phyloP scores from a whole-genome alignment of 1,140 invertebrate genomes.

The Ceratoteleas bidentatus region DNA sequence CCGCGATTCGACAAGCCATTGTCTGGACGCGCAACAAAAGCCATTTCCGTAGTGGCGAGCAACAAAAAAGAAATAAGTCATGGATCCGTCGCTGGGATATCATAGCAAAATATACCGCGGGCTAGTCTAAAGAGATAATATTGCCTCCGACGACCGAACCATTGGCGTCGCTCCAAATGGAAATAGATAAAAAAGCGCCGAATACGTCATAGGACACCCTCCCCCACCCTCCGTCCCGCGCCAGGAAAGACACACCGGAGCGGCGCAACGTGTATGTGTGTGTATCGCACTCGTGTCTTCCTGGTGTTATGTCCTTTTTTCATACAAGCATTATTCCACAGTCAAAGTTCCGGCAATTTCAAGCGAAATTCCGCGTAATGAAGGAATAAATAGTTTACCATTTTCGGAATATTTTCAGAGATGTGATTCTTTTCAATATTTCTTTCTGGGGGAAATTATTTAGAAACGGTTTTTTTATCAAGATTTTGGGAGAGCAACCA shows the following conservation, averaged over 20 bases:
- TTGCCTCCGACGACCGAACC: constrained; percentile 73
- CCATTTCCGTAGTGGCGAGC: constrained; percentile 56
- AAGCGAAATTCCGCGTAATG: too few species aligned
- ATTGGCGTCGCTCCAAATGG: constrained; percentile 78
- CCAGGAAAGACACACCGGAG: constrained; percentile 7
- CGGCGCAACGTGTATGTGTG: constrained; percentile 39
- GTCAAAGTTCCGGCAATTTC: neutral
- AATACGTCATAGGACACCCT: constrained; percentile 53
- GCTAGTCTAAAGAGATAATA: constrained; percentile 77
- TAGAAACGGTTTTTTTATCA: too few species aligned
- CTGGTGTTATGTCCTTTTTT: neutral
- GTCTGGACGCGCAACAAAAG: constrained; percentile 62
- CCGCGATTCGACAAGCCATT: constrained; percentile 61
- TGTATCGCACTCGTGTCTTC: constrained; percentile 9
- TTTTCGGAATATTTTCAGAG: too few species aligned
- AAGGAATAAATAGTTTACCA: too few species aligned
- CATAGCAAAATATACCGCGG: constrained; percentile 65
- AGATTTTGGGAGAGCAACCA: too few species aligned
- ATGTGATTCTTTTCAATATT: too few species aligned
- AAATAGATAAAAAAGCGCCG: constrained; percentile 77
- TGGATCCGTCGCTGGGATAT: constrained; percentile 65
- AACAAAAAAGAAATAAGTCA: constrained; percentile 68
- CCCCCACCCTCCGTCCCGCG: constrained; percentile 10
- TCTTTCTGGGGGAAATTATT: too few species aligned
- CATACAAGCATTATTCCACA: neutral